Conservation (phyloP, 2,888 invertebrate genomes). For the Schizaphis graminum region DNA sequence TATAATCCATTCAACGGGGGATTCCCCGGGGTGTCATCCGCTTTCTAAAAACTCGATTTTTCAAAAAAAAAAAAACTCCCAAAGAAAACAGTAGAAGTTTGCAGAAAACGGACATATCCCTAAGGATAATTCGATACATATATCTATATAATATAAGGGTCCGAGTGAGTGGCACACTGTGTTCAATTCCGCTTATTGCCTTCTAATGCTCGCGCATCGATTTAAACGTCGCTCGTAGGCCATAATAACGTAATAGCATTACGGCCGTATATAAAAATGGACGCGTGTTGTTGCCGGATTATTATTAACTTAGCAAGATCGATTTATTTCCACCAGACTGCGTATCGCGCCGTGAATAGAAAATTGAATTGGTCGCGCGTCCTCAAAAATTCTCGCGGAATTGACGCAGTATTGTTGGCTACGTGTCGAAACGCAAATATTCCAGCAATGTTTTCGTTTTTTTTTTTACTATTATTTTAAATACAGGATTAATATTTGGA, state of each 20-base stretch:
- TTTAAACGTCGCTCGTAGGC: slow-evolving; percentile 50
- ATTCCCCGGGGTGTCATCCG: slow-evolving; percentile 62
- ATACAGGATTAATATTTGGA: neutral
- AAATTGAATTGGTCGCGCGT: slow-evolving; percentile 47
- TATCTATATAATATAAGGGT: slow-evolving; percentile 23
- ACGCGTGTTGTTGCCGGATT: slow-evolving; percentile 48
- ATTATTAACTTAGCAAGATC: slow-evolving; percentile 59
- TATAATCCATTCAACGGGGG: slow-evolving; percentile 31
- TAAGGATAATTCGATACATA: slow-evolving; percentile 50
- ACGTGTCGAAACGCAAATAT: slow-evolving; percentile 13
- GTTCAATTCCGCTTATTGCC: slow-evolving; percentile 60
- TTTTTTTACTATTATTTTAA: neutral
- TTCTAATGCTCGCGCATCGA: slow-evolving; percentile 61
- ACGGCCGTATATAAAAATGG: slow-evolving; percentile 34
- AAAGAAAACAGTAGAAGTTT: slow-evolving; percentile 48
- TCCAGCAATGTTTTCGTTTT: neutral
- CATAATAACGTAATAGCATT: slow-evolving; percentile 44
- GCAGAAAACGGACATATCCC: slow-evolving; percentile 55
- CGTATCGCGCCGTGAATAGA: neutral
- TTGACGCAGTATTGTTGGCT: neutral
- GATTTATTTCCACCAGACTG: slow-evolving; percentile 44
- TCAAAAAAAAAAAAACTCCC: slow-evolving; percentile 36
- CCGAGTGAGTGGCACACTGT: slow-evolving; percentile 9
- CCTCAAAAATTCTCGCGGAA: neutral
- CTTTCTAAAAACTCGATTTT: slow-evolving; percentile 62